Evolutionary conservation across 1,140 invertebrate species (phyloP), one percentile per base, ranked within the genome.

Genomic region (Drosophila kepulauana): DNA sequence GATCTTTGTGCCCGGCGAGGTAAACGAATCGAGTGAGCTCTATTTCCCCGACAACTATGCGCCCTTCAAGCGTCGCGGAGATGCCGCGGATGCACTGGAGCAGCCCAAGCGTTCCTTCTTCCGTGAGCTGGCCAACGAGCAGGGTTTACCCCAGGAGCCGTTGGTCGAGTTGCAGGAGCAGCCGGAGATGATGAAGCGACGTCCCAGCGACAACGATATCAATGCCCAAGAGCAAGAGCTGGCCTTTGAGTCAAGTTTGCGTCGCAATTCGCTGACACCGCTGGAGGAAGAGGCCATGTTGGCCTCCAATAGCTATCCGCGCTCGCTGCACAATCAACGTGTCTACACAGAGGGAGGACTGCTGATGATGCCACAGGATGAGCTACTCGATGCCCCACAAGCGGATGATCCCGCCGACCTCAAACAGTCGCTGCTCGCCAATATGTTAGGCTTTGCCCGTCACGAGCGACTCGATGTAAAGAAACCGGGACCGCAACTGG

Each of bases 401-500:
- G 75, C 68, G 0, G 89, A 85, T 15, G 81, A 91, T 25, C 91
- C 93, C 82, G 79, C 91, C 16, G 93, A 93, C 91, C 25, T 84
- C 1, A 89, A 89, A 43, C 81, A 89, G 15, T 41, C 85, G 15
- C 71, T 93, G 1, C 45, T 92, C 45, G 90, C 85, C 45, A 92
- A 88, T 28, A 92, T 93, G 82, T 93, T 94, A 93, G 96, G 96
- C 33, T 98, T 98, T 93, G 96, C 97, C 76, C 94, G 97, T 79
- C 95, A 95, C 67, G 97, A 98, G 94, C 94, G 97, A 80, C 94
- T 98, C 43, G 97, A 98, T 93, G 97, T 98, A n/a, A 98, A 98
- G 93, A 98, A 98, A 94, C 97, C 98, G 2, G 97, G 98, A 35
- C 97, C 98, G 20, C 95, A 94, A 49, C 95, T 96, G 92, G 94